Evolutionary conservation across 2,113 vertebrate species (phyloP), one percentile per base, ranked within the genome.

Genomic region (Pluvianellus socialis): DNA sequence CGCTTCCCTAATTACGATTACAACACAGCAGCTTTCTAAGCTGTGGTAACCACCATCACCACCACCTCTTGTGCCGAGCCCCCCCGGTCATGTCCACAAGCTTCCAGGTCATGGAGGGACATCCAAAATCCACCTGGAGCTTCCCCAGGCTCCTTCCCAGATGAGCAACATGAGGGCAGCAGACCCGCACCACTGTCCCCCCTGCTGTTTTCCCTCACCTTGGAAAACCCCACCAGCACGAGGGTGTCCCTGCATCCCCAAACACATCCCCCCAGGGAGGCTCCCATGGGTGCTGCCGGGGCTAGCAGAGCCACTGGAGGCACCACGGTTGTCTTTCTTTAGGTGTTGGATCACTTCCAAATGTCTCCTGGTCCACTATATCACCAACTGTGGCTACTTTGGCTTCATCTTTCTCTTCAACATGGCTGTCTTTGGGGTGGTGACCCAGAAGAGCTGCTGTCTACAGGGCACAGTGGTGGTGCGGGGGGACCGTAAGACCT

Each of bases 291-390:
- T 82, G 86, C 22, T 86, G 20, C 50, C 4, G 9, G 14, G 30
- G 17, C 45, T 72, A 35, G 63, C 58, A 83, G 72, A 26, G 44
- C 38, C 6, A 1, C 88, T 93, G 65, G 84, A 93, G 55, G 42
- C 16, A 73, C 49, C 1, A 3, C 0, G 1, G 6, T 62, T 82
- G 11, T 35, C 73, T 55, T 71, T 86, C 81, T 85, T 52, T 94
- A 99, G 99, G 89, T 99, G 99, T 96, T 99, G 98, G 99, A 99
- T 99, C 96, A 97, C 11, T 35, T 86, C 98, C 2, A 10, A 81
- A 93, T 89, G 15, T 53, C 7, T 59, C n/a, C 45, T 58, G 21
- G 96, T 97, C 67, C 98, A 98, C 83, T 98, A 99, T 14, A 79
- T 96, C 67, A 65, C 98, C 4, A 99, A 98, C 91, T 92, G 99